Evolutionary conservation across 2,113 vertebrate species (phyloP), one percentile per base, ranked within the genome.

Genomic region (Sorex araneus): DNA sequence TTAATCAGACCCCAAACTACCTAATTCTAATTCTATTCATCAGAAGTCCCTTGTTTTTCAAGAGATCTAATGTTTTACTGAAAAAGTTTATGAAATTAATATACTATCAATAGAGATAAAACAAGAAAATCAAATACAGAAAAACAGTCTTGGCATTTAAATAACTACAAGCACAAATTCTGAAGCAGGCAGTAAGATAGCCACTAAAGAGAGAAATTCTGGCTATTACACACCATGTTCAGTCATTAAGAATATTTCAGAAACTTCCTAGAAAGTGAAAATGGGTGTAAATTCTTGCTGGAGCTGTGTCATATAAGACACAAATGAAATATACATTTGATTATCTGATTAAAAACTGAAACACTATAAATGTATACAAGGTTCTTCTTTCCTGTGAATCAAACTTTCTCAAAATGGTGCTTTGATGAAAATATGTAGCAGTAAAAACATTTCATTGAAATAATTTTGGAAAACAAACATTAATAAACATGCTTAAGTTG

Each of bases 181-280:
- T 70, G 32, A 84, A 28, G 23, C n/a, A 66, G 16, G 50, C 27
- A 91, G 74, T 77, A 25, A 73, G 34, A 7, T 19, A 11, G 32
- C 27, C 7, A 79, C 43, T 36, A 69, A 28, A 45, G 40, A 85
- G 18, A 82, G 11, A 81, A 73, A 82, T 86, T 0, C 28, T 71
- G 7, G 43, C 67, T 13, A 50, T 30, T 34, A 30, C 21, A 45
- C 15, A 74, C 9, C 15, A 23, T 80, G 32, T 36, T 82, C 63
- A 81, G 77, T 85, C 19, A 64, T 36, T 75, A 47, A 80, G 84
- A 87, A 45, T 57, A 84, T 27, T 64, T 66, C 11, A 87, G n/a
- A 8, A 88, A 91, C 60, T 12, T 84, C 32, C 34, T 32, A 83
- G 2, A 32, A 79, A 86, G 9, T 75, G 50, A 77, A 88, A 36